These are phyloP conservation scores for Acronicta psi DNA, from an alignment of 2,888 invertebrate genomes.

Conservation along the genomic window DNA sequence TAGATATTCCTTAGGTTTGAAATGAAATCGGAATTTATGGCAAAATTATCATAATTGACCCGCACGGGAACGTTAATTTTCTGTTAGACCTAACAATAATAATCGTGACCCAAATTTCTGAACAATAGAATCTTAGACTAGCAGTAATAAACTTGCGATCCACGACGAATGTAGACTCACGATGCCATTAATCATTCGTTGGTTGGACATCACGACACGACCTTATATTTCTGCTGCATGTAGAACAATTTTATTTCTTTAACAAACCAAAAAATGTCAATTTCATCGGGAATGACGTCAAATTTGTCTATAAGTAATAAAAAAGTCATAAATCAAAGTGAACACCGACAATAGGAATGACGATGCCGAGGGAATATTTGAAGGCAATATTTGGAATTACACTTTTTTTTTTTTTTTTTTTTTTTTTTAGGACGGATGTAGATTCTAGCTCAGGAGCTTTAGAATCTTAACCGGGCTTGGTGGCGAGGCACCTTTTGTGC, in stretches of 20 bases:
- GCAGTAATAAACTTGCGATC: conserved; percentile 30
- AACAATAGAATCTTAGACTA: conserved; percentile 32
- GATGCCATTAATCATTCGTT: conserved; percentile 55
- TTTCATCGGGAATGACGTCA: neutral
- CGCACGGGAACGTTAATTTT: conserved; percentile 27
- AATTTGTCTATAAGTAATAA: conserved; percentile 22
- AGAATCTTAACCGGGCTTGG: no score
- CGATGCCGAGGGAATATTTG: conserved; percentile 37
- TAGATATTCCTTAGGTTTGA: conserved; percentile 7
- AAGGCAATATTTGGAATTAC: conserved; percentile 35
- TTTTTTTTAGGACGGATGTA: no score
- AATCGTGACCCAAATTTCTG: conserved; percentile 29
- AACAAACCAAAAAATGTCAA: conserved; percentile 12
- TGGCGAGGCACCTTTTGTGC: no score
- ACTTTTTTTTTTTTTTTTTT: no score
- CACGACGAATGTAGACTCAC: conserved; percentile 55
- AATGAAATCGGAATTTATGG: conserved; percentile 32
- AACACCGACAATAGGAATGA: conserved; percentile 37
- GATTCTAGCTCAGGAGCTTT: no score
- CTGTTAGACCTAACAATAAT: conserved; percentile 26
- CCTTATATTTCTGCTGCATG: conserved; percentile 12
- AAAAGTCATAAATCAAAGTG: conserved; percentile 35
- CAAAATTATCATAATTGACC: conserved; percentile 33
- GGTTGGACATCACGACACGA: conserved; percentile 48
- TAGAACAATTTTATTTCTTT: conserved; percentile 21